phyloP scores from a whole-genome alignment of 2,113 vertebrate genomes.

The Oreotrochilus melanogaster region DNA sequence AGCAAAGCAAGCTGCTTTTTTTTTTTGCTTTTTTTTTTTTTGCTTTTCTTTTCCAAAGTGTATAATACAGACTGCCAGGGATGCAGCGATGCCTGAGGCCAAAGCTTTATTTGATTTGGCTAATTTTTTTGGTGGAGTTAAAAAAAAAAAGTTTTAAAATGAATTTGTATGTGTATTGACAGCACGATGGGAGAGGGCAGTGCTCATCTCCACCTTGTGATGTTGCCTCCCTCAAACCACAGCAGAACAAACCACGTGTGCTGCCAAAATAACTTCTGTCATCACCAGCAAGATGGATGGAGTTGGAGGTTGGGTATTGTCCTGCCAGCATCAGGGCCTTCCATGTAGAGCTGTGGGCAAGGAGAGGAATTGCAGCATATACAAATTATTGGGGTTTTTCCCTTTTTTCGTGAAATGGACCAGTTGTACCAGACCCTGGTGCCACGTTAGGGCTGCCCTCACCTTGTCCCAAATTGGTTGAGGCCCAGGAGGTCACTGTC shows the following conservation, averaged over 20 bases:
- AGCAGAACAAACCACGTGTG: fast-evolving
- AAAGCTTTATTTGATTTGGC: conserved; percentile 81
- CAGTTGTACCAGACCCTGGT: background rate
- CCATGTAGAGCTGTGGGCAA: fast-evolving
- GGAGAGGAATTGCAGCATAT: background rate
- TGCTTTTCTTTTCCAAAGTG: conserved; percentile 78
- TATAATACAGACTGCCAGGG: conserved; percentile 75
- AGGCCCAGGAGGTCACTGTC: fast-evolving
- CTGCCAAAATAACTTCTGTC: background rate
- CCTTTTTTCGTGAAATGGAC: background rate
- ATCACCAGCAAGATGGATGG: fast-evolving
- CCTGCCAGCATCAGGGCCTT: background rate
- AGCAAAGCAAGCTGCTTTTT: conserved; percentile 78
- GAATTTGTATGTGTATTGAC: background rate
- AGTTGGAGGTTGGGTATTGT: fast-evolving
- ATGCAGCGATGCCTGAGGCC: conserved; percentile 72
- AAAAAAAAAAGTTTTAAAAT: background rate
- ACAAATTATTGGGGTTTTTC: fast-evolving
- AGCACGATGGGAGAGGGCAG: too few relatives aligned
- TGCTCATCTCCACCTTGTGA: fast-evolving
- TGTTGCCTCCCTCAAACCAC: background rate
- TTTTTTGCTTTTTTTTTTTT: background rate
- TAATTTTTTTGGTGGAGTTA: conserved; percentile 62
- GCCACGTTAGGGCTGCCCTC: background rate
- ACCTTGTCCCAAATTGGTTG: background rate